Conservation (phyloP, 2,797 vertebrate genomes). For the Selene dorsalis region DNA sequence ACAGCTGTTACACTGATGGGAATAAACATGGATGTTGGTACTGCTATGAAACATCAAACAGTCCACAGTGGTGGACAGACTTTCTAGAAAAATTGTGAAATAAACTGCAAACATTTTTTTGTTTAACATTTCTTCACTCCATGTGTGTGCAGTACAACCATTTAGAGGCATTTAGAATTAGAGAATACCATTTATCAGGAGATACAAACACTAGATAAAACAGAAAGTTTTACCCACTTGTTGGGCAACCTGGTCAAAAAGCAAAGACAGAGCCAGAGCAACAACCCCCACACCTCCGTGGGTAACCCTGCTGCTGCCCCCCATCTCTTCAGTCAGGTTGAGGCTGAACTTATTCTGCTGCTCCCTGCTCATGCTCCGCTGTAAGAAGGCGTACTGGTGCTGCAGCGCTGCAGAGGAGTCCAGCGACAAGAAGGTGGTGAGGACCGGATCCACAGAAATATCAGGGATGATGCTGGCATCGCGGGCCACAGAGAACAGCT, state of each 20-base stretch:
- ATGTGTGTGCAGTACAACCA: no score
- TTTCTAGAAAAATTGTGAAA: no score
- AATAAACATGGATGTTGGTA: no score
- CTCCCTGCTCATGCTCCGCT: constrained; percentile 64
- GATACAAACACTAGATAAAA: not conserved
- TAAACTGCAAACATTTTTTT: no score
- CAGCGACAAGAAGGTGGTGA: constrained; percentile 72
- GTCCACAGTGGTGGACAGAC: no score
- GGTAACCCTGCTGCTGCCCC: constrained; percentile 52
- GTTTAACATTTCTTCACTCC: no score
- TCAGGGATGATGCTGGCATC: constrained; percentile 72
- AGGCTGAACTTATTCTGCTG: constrained; percentile 56
- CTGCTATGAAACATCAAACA: no score
- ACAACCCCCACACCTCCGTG: constrained; percentile 74
- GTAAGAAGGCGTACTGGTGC: constrained; percentile 66
- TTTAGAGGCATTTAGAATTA: no score
- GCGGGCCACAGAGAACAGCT: constrained; percentile 73
- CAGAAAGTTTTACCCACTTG: constrained; percentile 61
- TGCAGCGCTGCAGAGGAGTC: constrained; percentile 73
- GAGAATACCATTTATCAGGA: no score
- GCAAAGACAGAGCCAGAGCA: constrained; percentile 75
- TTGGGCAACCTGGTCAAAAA: constrained; percentile 75
- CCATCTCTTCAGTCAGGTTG: constrained; percentile 50
- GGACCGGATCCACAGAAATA: constrained; percentile 76
- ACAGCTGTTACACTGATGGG: no score